These are phyloP conservation scores for Sebastes minor DNA, from an alignment of 2,797 vertebrate genomes.

Conservation along the genomic window DNA sequence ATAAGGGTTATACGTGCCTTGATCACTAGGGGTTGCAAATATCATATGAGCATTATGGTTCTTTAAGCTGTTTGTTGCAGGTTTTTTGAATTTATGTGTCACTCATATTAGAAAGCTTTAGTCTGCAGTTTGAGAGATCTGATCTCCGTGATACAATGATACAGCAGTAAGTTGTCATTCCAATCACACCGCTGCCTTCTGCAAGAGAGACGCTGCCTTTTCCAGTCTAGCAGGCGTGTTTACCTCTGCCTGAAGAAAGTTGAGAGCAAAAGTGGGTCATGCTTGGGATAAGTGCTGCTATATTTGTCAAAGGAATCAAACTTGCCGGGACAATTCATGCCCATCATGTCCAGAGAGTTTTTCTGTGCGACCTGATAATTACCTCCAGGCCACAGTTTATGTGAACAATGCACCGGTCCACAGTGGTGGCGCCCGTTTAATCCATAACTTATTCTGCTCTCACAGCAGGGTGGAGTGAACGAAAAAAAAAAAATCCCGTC, in stretches of 20 bases:
- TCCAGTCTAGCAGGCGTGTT: constrained; percentile 44
- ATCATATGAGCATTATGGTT: neutral
- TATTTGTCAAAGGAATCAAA: constrained; percentile 65
- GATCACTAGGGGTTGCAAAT: neutral
- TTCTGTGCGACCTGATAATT: constrained; percentile 50
- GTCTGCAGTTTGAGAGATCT: constrained; percentile 18
- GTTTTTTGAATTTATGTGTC: neutral
- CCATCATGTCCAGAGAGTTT: constrained; percentile 38
- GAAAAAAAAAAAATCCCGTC: neutral
- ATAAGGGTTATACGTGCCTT: neutral
- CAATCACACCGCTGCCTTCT: constrained; percentile 44
- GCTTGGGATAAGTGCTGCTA: constrained; percentile 53
- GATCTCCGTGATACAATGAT: constrained; percentile 26
- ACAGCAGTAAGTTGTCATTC: constrained; percentile 51
- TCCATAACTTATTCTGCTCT: constrained; percentile 48
- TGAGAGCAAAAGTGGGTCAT: constrained; percentile 70
- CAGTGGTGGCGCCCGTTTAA: constrained; percentile 16
- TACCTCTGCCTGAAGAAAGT: constrained; percentile 65
- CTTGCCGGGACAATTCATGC: constrained; percentile 53
- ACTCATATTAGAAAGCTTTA: neutral
- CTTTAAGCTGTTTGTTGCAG: neutral
- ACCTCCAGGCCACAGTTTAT: constrained; percentile 44
- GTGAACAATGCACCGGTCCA: constrained; percentile 35
- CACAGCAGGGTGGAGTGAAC: constrained; percentile 28
- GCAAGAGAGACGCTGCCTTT: constrained; percentile 24